These are phyloP conservation scores for Brachirus orientalis DNA, from an alignment of 2,113 vertebrate species.

Conservation along the genomic window DNA sequence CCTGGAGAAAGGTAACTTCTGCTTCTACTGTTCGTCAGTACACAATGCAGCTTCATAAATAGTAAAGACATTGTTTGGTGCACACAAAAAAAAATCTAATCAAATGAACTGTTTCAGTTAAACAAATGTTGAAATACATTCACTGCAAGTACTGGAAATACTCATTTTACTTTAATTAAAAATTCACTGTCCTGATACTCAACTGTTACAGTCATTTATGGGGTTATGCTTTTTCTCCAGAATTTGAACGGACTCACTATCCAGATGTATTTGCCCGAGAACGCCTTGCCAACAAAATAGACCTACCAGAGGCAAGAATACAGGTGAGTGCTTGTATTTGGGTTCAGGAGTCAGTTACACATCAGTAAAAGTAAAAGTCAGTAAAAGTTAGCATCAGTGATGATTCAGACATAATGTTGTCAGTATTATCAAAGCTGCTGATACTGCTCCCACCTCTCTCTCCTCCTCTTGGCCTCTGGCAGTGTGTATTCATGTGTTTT, in stretches of 20 bases:
- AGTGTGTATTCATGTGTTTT: too few relatives aligned
- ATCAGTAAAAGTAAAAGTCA: too few relatives aligned
- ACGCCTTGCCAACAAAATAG: constrained; percentile 98
- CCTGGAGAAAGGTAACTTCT: constrained; percentile 93
- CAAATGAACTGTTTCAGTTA: too few relatives aligned
- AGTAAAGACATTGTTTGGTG: too few relatives aligned
- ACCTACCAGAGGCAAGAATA: constrained; percentile 98
- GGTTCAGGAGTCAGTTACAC: neutral
- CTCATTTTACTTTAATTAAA: too few relatives aligned
- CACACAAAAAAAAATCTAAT: too few relatives aligned
- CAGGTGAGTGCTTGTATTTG: constrained; percentile 83
- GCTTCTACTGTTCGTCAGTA: neutral
- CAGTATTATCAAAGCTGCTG: too few relatives aligned
- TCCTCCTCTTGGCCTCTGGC: too few relatives aligned
- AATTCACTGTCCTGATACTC: too few relatives aligned
- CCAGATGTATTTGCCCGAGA: constrained; percentile 98
- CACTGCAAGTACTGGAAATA: neutral
- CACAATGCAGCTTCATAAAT: neutral
- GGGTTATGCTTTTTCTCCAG: constrained; percentile 82
- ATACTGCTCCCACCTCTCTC: too few relatives aligned
- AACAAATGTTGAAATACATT: neutral
- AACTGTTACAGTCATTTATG: neutral
- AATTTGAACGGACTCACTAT: constrained; percentile 99
- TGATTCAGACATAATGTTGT: too few relatives aligned
- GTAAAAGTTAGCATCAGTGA: too few relatives aligned